A percentile compares a stretch with the other conserved stretches of the same genome.
Conservation (phyloP, 2,888 invertebrate species). For the Drosophila niveifrons region DNA sequence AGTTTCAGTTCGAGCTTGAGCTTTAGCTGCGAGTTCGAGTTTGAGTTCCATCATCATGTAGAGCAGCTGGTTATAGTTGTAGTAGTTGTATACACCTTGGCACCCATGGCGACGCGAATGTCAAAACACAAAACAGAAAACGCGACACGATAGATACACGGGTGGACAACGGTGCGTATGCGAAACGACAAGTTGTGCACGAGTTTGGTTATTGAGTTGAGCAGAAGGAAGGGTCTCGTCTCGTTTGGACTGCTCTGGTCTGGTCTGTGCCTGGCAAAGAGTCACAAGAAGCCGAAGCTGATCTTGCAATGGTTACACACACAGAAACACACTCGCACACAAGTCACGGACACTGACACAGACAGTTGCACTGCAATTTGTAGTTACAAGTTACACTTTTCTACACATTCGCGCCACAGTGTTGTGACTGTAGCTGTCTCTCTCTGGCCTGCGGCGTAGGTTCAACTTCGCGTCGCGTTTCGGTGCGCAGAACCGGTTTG, state of each 20-base stretch:
- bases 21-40: constrained; percentile 63
- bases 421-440: constrained; percentile 65
- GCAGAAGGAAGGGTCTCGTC: constrained; percentile 20
- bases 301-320: constrained; percentile 60
- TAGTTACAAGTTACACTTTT: constrained; percentile 74
- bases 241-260: constrained; percentile 6
- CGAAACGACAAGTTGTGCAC: constrained; percentile 50
- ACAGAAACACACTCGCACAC: constrained; percentile 22
- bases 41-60: constrained; percentile 63
- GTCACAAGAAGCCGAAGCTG: constrained; percentile 48
- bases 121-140: constrained; percentile 59
- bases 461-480: constrained; percentile 38
- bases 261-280: constrained; percentile 28
- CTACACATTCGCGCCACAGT: constrained; percentile 61
- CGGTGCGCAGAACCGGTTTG: constrained; percentile 75
- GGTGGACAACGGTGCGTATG: constrained; percentile 72
- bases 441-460: constrained; percentile 65
- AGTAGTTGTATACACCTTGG: constrained; percentile 72
- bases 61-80: constrained; percentile 74
- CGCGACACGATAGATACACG: constrained; percentile 28
- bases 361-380: constrained; percentile 70
- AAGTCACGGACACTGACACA: constrained; percentile 21
- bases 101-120: constrained; percentile 76
- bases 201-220: constrained; percentile 56
- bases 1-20: constrained; percentile 66